A percentile compares a stretch with the other conserved stretches of the same genome.
These are phyloP conservation scores for Dendronephthya gigantea DNA, from an alignment of 64 coral and sea anemone genomes.

Conservation along the genomic window DNA sequence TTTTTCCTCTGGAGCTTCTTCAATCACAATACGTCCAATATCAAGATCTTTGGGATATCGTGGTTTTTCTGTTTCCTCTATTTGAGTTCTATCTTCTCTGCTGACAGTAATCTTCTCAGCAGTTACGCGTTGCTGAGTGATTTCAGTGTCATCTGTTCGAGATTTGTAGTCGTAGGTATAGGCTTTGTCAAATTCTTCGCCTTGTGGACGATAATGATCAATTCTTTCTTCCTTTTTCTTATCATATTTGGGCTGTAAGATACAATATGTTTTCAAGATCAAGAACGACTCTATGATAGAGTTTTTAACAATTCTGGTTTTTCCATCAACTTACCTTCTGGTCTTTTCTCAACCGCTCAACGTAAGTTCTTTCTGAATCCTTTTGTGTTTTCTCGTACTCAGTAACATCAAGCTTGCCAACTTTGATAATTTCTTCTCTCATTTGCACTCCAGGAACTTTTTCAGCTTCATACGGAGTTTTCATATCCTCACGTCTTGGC, in stretches of 20 bases:
- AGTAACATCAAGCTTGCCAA: not conserved
- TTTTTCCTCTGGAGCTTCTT: not conserved
- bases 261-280: not conserved
- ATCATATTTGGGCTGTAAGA: not conserved
- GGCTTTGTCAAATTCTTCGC: not conserved
- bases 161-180: not conserved
- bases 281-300: too few relatives aligned
- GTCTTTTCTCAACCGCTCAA: too few relatives aligned
- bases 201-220: not conserved
- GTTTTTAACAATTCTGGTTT: too few relatives aligned
- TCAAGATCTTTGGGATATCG: not conserved
- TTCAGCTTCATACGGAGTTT: not conserved
- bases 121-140: not conserved
- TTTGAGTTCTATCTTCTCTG: not conserved
- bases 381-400: too few relatives aligned
- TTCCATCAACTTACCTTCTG: too few relatives aligned
- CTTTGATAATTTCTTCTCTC: not conserved
- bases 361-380: too few relatives aligned
- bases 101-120: not conserved
- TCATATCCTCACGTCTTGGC: not conserved
- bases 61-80: not conserved
- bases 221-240: not conserved
- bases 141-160: not conserved
- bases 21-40: conserved; percentile 15
- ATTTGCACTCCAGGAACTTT: not conserved